These are phyloP conservation scores for Amblyopsis hoosieri DNA, from an alignment of 2,797 vertebrate species.

Conservation along the genomic window DNA sequence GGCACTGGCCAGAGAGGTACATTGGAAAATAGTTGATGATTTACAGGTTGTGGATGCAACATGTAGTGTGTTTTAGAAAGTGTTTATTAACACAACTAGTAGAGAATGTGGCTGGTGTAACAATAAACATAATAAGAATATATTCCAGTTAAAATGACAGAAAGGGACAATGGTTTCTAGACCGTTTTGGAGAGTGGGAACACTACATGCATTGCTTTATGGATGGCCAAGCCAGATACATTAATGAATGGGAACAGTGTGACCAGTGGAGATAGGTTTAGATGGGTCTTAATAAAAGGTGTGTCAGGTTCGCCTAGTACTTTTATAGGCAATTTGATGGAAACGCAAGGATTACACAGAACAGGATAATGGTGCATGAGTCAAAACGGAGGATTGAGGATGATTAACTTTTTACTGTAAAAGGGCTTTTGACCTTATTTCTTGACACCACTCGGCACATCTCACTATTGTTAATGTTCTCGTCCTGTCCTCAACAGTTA, in stretches of 20 bases:
- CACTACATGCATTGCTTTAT: too few species aligned
- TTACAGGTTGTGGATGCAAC: too few species aligned
- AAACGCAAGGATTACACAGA: not conserved
- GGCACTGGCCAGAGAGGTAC: constrained; percentile 94
- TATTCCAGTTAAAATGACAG: too few species aligned
- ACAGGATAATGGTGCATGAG: not conserved
- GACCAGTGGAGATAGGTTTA: not conserved
- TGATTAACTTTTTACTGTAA: not conserved
- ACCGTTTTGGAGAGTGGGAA: too few species aligned
- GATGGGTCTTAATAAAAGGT: not conserved
- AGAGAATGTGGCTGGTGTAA: too few species aligned
- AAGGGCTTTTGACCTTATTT: constrained; percentile 5
- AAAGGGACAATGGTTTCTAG: not conserved
- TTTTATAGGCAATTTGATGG: not conserved
- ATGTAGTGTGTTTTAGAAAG: not conserved
- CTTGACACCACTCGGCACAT: constrained; percentile 10
- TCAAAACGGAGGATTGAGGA: constrained; percentile 7
- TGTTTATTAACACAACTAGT: too few species aligned
- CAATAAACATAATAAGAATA: too few species aligned
- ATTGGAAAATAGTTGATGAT: not conserved
- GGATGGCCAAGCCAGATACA: not conserved
- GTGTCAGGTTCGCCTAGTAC: not conserved
- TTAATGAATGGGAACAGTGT: not conserved
- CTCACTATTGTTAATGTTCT: constrained; percentile 19
- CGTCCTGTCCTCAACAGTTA: constrained; percentile 74